Percentiles rank a stretch among this genome's conserved stretches.
Evolutionary conservation across 2,797 vertebrate species (phyloP).

Genomic region (Sarcoramphus papa): DNA sequence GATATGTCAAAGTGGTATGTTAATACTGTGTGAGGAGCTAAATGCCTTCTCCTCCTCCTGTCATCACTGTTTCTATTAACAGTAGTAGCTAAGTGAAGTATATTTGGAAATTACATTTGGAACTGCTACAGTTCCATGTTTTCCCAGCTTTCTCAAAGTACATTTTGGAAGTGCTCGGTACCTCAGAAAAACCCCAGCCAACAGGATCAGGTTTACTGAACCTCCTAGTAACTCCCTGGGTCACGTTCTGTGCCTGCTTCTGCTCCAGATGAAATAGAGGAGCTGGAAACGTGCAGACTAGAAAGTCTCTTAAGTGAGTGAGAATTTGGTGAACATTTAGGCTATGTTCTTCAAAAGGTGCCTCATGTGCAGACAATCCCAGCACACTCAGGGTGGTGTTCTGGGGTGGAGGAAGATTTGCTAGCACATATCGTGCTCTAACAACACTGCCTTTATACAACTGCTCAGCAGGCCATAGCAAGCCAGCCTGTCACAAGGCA

Average conservation of each 20-base stretch:
- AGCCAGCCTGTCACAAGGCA: neutral
- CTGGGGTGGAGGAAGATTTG: neutral
- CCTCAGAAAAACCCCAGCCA: neutral
- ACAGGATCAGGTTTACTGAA: neutral
- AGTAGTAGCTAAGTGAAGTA: neutral
- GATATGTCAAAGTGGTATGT: neutral
- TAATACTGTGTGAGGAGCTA: neutral
- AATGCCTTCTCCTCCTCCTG: neutral
- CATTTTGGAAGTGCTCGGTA: neutral
- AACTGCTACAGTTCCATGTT: neutral
- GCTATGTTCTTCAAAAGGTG: neutral
- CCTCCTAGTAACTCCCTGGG: neutral
- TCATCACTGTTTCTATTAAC: neutral
- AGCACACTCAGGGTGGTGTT: neutral
- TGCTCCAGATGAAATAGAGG: neutral
- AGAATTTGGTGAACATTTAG: neutral
- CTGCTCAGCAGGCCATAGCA: neutral
- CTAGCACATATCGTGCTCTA: neutral
- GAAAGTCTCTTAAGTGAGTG: neutral
- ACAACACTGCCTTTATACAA: fast-evolving
- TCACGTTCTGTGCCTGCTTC: neutral
- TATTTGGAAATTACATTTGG: neutral
- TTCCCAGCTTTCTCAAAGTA: neutral
- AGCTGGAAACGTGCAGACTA: neutral
- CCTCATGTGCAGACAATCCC: neutral